Base-by-base conservation (phyloP, 2,797 vertebrate genomes). In the Avahi laniger region DNA sequence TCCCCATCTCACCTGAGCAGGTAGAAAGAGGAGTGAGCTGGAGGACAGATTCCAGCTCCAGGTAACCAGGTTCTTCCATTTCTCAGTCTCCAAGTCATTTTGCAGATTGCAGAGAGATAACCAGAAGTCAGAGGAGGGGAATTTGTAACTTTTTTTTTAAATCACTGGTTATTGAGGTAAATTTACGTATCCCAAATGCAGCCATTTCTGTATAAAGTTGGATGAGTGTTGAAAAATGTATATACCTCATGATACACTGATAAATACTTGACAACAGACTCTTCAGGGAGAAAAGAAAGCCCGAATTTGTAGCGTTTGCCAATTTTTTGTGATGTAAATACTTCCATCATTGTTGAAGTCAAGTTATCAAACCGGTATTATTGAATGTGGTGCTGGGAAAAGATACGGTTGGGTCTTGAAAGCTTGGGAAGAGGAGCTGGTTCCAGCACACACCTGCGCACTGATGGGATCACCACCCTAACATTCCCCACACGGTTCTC, bases 61-160 rank as follows among this genome's bases (percentile, higher is more conserved):
- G 2, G 7, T 72, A 65, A 61, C 20, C 52, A 43, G 24, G 5
- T 75, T 85, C 50, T 95, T 75, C 22, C 4, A 7, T 63, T 75
- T 87, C 30, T 35, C 17, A 28, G 5, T 50, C 50, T 75, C 54
- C 35, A 35, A 52, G 65, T 61, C 41, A 12, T 63, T 69, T 33
- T 69, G 2, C 20, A 85, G 54, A 43, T 22, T 46, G 7, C 15
- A 43, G 43, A 46, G 48, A 91, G 57, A 73, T 6, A 75, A 41
- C 12, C 35, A 50, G 48, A 72, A 79, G 24, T 81, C 43, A 41
- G 24, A 73, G 90, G 33, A 61, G 7, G 46, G 46, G 3, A 43
- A 35, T 93, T 70, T 61, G 18, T 17, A 75, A 73, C 14, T 73
- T 72, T 89, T 89, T 86, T 63, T 82, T 15, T 5, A 86, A 78